Evolutionary conservation across 2,888 invertebrate species (phyloP), one percentile per base, ranked within the genome.

Genomic region (Frankliniella intonsa): DNA sequence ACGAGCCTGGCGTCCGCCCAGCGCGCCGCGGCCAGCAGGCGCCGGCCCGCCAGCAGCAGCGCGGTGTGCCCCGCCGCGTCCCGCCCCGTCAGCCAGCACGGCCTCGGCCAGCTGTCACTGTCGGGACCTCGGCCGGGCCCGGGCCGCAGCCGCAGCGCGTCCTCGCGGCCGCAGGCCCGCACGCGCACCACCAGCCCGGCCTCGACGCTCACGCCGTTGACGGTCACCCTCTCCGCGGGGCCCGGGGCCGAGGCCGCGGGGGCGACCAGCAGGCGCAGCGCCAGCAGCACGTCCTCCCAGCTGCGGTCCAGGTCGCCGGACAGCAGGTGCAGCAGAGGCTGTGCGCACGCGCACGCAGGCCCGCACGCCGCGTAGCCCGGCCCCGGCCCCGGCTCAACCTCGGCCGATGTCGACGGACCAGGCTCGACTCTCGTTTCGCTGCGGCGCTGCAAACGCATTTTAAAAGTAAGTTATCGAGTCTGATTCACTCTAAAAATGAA

Each of bases 51-150:
- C 22, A 83, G 69, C 27, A 85, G 83, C n/a, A 85, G 82, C 10
- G 85, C 84, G 0, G 85, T 85, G 82, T 85, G 85, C n/a, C 85
- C 85, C 50, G 84, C 83, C 3, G 82, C 83, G 82, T 85, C 85
- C 81, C 82, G 83, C 62, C 82, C 81, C 51, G 83, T 83, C 51
- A 83, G 82, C 55, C 81, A 81, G 38, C 76, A 76, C 17, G 11
- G 81, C 65, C 17, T 25, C 65, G 65, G 69, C 17, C 19, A 49
- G 19, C 50, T 22, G 17, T 9, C 81, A 55, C 22, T 22, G 51
- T 25, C 9, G 10, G 55, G 55, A 17, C 55, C 55, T 17, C 55
- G 51, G 10, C 51, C 55, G 25, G 7, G 22, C 12, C 69, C 12
- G 10, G 69, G 69, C 55, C 55, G 55, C 55, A 55, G n/a, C n/a